Evolutionary conservation across 2,797 vertebrate species (phyloP), one percentile per base, ranked within the genome.

Genomic region (Acestrorhynchus altus): DNA sequence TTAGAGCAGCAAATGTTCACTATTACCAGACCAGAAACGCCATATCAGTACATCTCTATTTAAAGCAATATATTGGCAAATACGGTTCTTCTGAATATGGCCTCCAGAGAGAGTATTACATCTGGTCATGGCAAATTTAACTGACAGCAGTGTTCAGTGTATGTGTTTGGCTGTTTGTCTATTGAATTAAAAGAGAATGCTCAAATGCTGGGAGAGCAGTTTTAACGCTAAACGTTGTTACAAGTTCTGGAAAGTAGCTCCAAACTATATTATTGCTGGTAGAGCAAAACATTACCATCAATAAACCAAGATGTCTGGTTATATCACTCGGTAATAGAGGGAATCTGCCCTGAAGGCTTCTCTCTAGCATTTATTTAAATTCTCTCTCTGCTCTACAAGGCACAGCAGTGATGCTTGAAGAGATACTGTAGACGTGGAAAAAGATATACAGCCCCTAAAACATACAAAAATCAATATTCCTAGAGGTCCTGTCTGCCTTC

Each of bases 381-480:
- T 72, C 59, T 63, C 18, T 64, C 4, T 44, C 52, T 61, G 46
- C 66, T 77, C 31, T 26, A 77, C 66, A 52, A 70, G 66, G 24
- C 54, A 22, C 68, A 61, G 46, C 39, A 52, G 68, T 44, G 76
- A 72, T 57, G 52, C 51, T 28, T 66, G 54, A 60, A 60, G 28
- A 57, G 70, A 73, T 64, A 66, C n/a, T 60, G 52, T 51, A 73
- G 63, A 73, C n/a, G 13, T 51, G 42, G 20, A 49, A 0, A 1
- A 73, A 60, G 61, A 73, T 60, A 51, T 44, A 73, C 57, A 31
- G 49, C 11, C 8, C 78, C 24, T 69, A 63, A 75, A 75, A 54
- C 49, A 69, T 74, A 35, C 52, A 42, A 79, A 79, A 77, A 77
- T 78, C 68, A 56, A 78, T 78, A 68, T 24, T 39, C 46, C 64